Conservation (phyloP, 2,797 vertebrate genomes). For the Cossypha caffra region DNA sequence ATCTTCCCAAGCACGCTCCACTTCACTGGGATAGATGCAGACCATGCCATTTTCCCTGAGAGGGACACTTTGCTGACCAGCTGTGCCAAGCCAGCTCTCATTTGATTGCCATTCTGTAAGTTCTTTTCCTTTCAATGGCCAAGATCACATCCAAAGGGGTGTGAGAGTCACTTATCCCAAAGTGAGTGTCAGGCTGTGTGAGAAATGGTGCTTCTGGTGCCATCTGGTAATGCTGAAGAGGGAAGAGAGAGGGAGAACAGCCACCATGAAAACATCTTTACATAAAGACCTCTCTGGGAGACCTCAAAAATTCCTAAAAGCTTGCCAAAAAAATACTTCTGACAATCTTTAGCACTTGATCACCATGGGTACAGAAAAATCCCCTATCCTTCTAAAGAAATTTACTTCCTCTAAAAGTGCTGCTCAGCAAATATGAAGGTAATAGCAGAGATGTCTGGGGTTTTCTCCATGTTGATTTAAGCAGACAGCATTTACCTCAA, state of each 20-base stretch:
- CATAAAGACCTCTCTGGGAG: background rate
- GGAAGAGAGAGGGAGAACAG: background rate
- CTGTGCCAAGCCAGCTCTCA: background rate
- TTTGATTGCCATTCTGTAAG: background rate
- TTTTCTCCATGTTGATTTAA: background rate
- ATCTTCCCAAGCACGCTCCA: background rate
- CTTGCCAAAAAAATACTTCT: background rate
- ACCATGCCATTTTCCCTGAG: background rate
- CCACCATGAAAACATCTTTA: background rate
- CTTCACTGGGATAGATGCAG: background rate
- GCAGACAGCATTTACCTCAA: background rate
- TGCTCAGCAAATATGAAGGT: background rate
- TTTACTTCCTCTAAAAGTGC: background rate
- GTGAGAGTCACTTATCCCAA: background rate
- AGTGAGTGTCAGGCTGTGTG: background rate
- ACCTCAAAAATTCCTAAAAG: background rate
- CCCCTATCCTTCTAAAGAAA: background rate
- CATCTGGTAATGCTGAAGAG: background rate
- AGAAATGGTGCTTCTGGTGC: background rate
- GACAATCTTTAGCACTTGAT: background rate
- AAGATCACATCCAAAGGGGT: background rate
- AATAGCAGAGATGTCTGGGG: accelerated
- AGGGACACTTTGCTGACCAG: background rate
- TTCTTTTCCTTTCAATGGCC: background rate
- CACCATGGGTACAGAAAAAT: accelerated